These are phyloP conservation scores for Pluvianellus socialis DNA, from an alignment of 2,113 vertebrate genomes.

Conservation along the genomic window DNA sequence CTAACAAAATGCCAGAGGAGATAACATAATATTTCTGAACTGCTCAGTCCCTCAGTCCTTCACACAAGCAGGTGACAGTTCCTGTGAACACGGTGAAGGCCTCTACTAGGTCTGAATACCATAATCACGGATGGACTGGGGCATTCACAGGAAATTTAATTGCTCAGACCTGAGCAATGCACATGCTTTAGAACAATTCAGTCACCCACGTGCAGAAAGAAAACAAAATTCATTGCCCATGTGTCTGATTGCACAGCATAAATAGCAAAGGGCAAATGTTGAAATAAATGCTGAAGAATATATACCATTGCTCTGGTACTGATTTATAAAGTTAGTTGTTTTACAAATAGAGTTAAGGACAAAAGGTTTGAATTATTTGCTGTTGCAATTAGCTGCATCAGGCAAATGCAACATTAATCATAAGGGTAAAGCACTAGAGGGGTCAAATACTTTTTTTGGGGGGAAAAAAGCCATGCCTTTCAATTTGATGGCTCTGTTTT, in stretches of 20 bases:
- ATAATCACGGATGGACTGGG: not conserved
- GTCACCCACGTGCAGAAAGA: not conserved
- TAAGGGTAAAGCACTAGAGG: not conserved
- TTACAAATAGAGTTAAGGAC: not conserved
- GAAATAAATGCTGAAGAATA: not conserved
- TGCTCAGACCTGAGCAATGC: not conserved
- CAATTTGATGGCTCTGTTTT: not conserved
- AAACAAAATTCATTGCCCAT: not conserved
- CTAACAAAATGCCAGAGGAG: not conserved
- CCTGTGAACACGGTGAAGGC: not conserved
- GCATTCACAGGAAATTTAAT: not conserved
- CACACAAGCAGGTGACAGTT: fast-evolving
- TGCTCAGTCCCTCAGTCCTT: not conserved
- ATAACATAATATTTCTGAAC: not conserved
- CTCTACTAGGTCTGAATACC: not conserved
- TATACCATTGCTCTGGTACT: not conserved
- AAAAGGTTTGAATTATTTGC: not conserved
- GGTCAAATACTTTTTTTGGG: not conserved
- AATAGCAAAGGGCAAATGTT: not conserved
- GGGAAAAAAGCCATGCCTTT: not conserved
- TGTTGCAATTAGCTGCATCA: not conserved
- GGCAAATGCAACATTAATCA: not conserved
- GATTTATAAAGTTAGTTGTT: not conserved
- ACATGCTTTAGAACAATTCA: not conserved
- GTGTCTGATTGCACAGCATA: not conserved